These are phyloP conservation scores for Aphidius gifuensis DNA, from an alignment of 1,140 invertebrate genomes.

Conservation along the genomic window DNA sequence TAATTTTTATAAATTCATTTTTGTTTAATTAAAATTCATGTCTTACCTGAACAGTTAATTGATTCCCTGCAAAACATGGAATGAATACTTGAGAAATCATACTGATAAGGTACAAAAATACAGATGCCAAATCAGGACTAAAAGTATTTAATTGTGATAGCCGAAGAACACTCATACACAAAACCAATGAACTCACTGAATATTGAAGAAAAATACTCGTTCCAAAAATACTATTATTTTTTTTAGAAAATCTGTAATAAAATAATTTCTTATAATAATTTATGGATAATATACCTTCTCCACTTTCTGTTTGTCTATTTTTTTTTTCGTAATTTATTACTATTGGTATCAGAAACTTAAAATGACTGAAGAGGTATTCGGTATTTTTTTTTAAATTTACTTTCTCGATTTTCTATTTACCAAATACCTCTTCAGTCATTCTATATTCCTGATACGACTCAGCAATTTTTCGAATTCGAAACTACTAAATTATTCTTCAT, in stretches of 20 bases:
- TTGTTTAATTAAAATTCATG: neutral
- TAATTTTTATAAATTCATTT: neutral
- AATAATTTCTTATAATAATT: neutral
- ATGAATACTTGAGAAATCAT: constrained; percentile 18
- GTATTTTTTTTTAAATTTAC: too few relatives aligned
- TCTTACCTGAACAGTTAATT: constrained; percentile 10
- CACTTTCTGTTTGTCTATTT: too few relatives aligned
- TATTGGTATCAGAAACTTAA: neutral
- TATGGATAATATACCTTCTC: too few relatives aligned
- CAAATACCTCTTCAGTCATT: too few relatives aligned
- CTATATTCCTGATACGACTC: too few relatives aligned
- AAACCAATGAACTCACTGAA: constrained; percentile 8
- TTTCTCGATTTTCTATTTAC: too few relatives aligned
- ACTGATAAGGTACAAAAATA: constrained; percentile 7
- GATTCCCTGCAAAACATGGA: constrained; percentile 4
- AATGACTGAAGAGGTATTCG: too few relatives aligned
- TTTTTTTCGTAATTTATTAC: neutral
- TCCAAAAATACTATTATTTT: constrained; percentile 14
- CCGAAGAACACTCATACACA: constrained; percentile 14
- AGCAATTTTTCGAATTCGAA: too few relatives aligned
- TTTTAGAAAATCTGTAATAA: constrained; percentile 10
- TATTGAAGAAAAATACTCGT: constrained; percentile 17
- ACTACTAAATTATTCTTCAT: too few relatives aligned
- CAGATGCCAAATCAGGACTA: neutral
- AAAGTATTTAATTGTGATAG: neutral